Evolutionary conservation across 1,140 invertebrate species (phyloP), one percentile per base, ranked within the genome.

Genomic region (Pseudomyrmex dendroicus): DNA sequence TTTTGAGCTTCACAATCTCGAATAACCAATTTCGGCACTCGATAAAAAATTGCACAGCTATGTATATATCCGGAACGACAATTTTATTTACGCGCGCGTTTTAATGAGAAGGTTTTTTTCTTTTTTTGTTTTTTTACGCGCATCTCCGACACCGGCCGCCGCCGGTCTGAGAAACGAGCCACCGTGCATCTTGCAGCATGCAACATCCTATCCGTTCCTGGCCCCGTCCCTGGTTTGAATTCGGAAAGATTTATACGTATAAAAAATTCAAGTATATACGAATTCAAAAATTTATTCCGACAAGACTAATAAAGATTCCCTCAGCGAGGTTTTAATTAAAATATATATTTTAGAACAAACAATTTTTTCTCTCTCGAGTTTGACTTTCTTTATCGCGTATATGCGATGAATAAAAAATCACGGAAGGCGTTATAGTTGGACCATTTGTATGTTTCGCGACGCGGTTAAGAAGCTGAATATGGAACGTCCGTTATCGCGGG

Each of bases 31-130:
- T 80, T 80, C n/a, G 66, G 17, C 44, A 44, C 7, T 7, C 54
- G 76, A 80, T 78, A 70, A 70, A 59, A 72, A 80, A 61, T 70
- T 70, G 56, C 20, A 17, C 17, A 56, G 35, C 20, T 59, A 17
- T 35, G 22, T 35, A 35, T 35, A 35, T 35, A 35, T 68, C 20
- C 35, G 15, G 7, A 57, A n/a, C 9, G 63, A 80, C 63, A 61
- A 80, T 61, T 80, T 80, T 80, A 72, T 80, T 80, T 61, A 80
- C 66, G 20, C 66, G 44, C 46, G 12, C 12, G n/a, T 50, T 80
- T 80, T 59, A 72, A 80, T 80, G 35, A 59, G 15, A 59, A 59
- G 56, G 3, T 25, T 25, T 3, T 25, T 25, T 35, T 35, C 7
- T 35, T 35, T 7, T 35, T 35, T 35, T 5, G 5, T 35, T 5